These are phyloP conservation scores for Molothrus aeneus DNA, from an alignment of 2,797 vertebrate genomes.

Conservation along the genomic window DNA sequence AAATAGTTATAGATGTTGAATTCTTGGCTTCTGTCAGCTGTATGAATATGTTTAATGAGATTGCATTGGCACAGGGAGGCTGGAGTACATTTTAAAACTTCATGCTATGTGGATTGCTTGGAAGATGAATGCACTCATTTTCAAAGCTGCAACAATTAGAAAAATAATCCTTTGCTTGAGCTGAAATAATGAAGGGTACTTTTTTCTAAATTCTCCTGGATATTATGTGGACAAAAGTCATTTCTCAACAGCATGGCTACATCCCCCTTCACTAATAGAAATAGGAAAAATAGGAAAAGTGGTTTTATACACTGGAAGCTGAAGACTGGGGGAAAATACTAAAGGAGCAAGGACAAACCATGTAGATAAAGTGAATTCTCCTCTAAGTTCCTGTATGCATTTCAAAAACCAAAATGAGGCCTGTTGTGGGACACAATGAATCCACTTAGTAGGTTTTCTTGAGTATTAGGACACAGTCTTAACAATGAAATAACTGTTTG, in stretches of 20 bases:
- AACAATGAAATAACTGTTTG: slow-evolving; percentile 65
- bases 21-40: neutral
- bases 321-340: neutral
- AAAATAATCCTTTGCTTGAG: slow-evolving; percentile 28
- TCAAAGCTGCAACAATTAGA: slow-evolving; percentile 41
- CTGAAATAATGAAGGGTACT: neutral
- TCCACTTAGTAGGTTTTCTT: slow-evolving; percentile 30
- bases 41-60: slow-evolving; percentile 3
- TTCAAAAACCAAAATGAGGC: neutral
- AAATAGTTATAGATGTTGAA: neutral
- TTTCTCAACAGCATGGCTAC: neutral
- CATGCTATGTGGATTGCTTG: neutral
- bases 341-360: neutral
- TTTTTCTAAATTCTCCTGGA: neutral
- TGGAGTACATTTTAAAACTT: neutral
- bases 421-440: slow-evolving; percentile 36
- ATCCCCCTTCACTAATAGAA: neutral
- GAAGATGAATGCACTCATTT: slow-evolving; percentile 34
- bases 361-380: neutral
- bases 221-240: neutral
- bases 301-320: neutral
- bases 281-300: neutral
- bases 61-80: neutral
- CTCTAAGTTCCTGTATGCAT: neutral
- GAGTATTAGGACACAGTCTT: slow-evolving; percentile 22